Evolutionary conservation across 2,113 vertebrate species (phyloP), one percentile per base, ranked within the genome.

Genomic region (Cyprinodon variegatus): DNA sequence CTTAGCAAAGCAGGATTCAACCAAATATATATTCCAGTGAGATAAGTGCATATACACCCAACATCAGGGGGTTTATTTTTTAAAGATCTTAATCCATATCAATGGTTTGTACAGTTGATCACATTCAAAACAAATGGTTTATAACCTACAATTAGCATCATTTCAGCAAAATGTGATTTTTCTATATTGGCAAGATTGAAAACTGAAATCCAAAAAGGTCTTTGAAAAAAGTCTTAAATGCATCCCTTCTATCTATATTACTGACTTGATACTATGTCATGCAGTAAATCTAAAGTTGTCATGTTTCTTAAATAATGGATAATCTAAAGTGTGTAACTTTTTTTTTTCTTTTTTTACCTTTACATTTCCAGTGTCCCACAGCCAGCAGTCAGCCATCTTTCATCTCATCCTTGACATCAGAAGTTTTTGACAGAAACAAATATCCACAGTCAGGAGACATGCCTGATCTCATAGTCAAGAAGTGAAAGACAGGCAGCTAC

Each of bases 361-460:
- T 10, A 29, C 22, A 4, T 68, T 62, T 41, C 36, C 38, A 17
- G 5, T 17, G n/a, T 57, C 15, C 37, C 17, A 37, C 65, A 79
- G 45, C 39, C 66, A 14, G 63, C 48, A 61, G 72, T 78, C 59
- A 4, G 53, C 17, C 29, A 37, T 82, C n/a, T 82, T 65, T 57
- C 45, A 43, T 84, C 76, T 67, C 8, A 17, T 61, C 61, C 81
- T 65, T 76, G 83, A 83, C 73, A 61, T 77, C 37, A 67, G 43
- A 83, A 20, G 80, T 77, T 83, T 57, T 83, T 82, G 87, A 88
- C 86, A 84, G 81, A 74, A 82, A 79, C 84, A 87, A 82, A 81
- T 82, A 82, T 83, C 76, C 78, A 63, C 69, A 82, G 82, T 86
- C 68, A 65, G 79, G 74, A 84, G 69, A 84, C 74, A 73, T 63